Conservation (phyloP, 2,888 invertebrate species). For the Nomada fabriciana region DNA sequence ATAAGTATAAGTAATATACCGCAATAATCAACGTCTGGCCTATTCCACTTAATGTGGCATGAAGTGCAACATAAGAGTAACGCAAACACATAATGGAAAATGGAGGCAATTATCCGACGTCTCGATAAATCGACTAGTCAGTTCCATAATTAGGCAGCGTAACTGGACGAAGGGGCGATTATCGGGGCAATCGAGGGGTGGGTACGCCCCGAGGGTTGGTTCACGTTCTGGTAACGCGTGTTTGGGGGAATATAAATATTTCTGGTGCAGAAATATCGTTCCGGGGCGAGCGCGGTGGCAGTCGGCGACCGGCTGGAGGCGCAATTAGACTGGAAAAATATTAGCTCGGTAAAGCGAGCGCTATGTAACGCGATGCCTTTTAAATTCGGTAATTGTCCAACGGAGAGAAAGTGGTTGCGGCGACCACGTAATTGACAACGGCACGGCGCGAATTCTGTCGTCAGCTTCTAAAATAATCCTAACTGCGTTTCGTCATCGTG, state of each 20-base stretch:
- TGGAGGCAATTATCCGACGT: slow-evolving; percentile 2
- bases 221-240: slow-evolving; percentile 9
- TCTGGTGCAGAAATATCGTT: slow-evolving; percentile 48
- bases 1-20: too few relatives aligned
- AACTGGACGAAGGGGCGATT: slow-evolving; percentile 48
- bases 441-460: slow-evolving; percentile 36
- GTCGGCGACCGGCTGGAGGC: slow-evolving; percentile 36
- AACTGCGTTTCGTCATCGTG: slow-evolving; percentile 9
- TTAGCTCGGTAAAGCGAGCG: slow-evolving; percentile 70
- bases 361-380: slow-evolving; percentile 70
- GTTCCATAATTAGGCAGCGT: slow-evolving; percentile 32
- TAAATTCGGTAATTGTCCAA: slow-evolving; percentile 72
- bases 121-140: slow-evolving; percentile 34
- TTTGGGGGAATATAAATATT: slow-evolving; percentile 56
- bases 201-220: neutral
- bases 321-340: slow-evolving; percentile 72
- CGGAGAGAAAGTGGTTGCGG: slow-evolving; percentile 52
- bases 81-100: neutral
- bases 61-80: too few relatives aligned
- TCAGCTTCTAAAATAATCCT: slow-evolving; percentile 65
- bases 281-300: neutral
- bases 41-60: too few relatives aligned
- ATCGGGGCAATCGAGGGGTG: slow-evolving; percentile 34
- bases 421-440: slow-evolving; percentile 56
- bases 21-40: too few relatives aligned